These are phyloP conservation scores for Esox lucius DNA, from an alignment of 2,797 vertebrate species.

Conservation along the genomic window DNA sequence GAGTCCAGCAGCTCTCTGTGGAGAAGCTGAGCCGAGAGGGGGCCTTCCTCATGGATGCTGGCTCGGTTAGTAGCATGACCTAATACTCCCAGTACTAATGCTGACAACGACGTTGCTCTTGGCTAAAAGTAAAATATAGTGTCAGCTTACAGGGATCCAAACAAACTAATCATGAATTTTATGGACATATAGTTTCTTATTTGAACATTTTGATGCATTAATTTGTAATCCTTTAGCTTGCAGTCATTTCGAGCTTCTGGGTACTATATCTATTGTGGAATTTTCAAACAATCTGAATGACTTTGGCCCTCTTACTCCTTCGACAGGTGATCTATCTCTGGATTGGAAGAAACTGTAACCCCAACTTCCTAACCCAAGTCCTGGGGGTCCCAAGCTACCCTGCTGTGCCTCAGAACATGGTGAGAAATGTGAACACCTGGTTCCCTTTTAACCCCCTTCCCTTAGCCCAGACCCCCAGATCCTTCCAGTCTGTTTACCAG, in stretches of 20 bases:
- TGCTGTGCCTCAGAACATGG: slow-evolving; percentile 87
- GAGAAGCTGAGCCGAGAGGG: slow-evolving; percentile 91
- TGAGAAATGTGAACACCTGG: slow-evolving; percentile 51
- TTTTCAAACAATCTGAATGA: background rate
- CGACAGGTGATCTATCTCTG: slow-evolving; percentile 88
- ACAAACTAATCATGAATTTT: no score
- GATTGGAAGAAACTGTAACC: slow-evolving; percentile 88
- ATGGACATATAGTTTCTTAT: no score
- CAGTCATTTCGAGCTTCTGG: no score
- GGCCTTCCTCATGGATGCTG: slow-evolving; percentile 93
- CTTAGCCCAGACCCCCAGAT: background rate
- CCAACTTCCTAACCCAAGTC: slow-evolving; percentile 86
- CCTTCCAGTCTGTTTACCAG: background rate
- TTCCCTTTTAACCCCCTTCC: background rate
- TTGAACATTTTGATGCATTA: no score
- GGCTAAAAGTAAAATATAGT: no score
- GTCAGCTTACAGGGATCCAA: no score
- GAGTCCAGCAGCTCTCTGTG: slow-evolving; percentile 88
- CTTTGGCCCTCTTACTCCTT: background rate
- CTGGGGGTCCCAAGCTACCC: slow-evolving; percentile 86
- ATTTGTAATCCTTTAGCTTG: no score
- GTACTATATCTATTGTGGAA: background rate
- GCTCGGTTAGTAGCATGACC: slow-evolving; percentile 76
- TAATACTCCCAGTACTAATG: no score
- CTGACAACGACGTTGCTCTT: no score